These are phyloP conservation scores for Conchocele bisecta DNA, from an alignment of 2,888 invertebrate genomes.

Conservation along the genomic window DNA sequence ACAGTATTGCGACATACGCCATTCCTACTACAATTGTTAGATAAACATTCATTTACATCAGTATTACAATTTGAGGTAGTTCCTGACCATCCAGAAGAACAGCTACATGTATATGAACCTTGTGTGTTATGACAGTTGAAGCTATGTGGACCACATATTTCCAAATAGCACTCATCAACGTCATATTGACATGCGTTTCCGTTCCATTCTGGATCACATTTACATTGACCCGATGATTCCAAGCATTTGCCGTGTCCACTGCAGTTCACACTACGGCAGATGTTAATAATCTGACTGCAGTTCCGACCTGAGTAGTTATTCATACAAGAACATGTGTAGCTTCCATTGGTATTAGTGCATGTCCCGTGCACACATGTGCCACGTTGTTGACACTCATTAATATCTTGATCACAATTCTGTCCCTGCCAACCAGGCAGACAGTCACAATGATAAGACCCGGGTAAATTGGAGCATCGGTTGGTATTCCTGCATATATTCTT, in stretches of 20 bases:
- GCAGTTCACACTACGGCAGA: slow-evolving; percentile 37
- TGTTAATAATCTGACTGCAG: slow-evolving; percentile 12
- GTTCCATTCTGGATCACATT: slow-evolving; percentile 46
- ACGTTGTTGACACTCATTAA: slow-evolving; percentile 20
- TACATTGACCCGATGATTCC: slow-evolving; percentile 46
- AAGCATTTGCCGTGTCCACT: slow-evolving; percentile 52
- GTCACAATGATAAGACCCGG: slow-evolving; percentile 57
- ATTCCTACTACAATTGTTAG: slow-evolving; percentile 33
- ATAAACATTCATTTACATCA: slow-evolving; percentile 45
- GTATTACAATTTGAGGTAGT: slow-evolving; percentile 26
- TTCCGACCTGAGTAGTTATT: slow-evolving; percentile 28
- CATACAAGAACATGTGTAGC: slow-evolving; percentile 34
- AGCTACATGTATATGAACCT: slow-evolving; percentile 44
- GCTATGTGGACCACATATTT: slow-evolving; percentile 30
- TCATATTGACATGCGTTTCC: slow-evolving; percentile 50
- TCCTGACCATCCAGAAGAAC: slow-evolving; percentile 41
- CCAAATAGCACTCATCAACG: slow-evolving; percentile 37
- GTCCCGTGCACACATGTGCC: slow-evolving; percentile 30
- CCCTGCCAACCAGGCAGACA: slow-evolving; percentile 51
- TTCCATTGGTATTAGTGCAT: slow-evolving; percentile 37
- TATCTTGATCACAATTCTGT: slow-evolving; percentile 37
- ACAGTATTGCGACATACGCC: slow-evolving; percentile 32
- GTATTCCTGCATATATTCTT: slow-evolving; percentile 56
- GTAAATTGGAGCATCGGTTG: slow-evolving; percentile 40
- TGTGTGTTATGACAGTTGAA: slow-evolving; percentile 35